Conservation (phyloP, 2,113 vertebrate genomes). For the Hippocampus mohnikei region DNA sequence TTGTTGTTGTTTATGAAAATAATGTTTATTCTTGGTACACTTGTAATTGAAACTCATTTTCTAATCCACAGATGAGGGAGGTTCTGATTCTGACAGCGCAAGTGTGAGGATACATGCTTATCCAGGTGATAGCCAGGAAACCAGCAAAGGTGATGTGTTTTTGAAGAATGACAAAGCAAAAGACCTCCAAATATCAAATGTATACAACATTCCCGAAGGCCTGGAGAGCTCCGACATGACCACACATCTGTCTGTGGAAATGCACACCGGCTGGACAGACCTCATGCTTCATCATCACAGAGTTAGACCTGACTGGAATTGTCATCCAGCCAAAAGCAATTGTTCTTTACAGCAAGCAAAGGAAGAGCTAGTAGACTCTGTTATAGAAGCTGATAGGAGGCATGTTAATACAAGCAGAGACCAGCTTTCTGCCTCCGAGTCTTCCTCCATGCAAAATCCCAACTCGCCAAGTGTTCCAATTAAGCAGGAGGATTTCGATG, state of each 20-base stretch:
- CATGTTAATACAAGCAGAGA: slow-evolving; percentile 22
- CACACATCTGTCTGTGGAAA: slow-evolving; percentile 18
- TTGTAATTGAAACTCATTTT: background rate
- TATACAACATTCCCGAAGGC: slow-evolving; percentile 31
- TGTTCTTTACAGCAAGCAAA: slow-evolving; percentile 12
- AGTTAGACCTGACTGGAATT: slow-evolving; percentile 17
- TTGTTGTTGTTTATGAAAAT: background rate
- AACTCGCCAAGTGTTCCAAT: slow-evolving; percentile 36
- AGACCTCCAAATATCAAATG: slow-evolving; percentile 28
- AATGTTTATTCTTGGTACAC: background rate
- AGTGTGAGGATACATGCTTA: slow-evolving; percentile 20
- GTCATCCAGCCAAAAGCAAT: slow-evolving; percentile 22
- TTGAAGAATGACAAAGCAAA: slow-evolving; percentile 19
- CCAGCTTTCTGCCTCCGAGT: slow-evolving; percentile 6
- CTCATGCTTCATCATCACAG: slow-evolving; percentile 26
- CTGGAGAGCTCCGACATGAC: slow-evolving; percentile 19
- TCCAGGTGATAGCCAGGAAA: slow-evolving; percentile 26
- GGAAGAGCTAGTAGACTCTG: slow-evolving; percentile 3
- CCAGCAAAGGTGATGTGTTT: slow-evolving; percentile 47
- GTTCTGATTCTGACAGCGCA: slow-evolving; percentile 3
- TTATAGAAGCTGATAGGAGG: slow-evolving; percentile 16
- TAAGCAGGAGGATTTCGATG: slow-evolving; percentile 64
- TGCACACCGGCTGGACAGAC: slow-evolving; percentile 25
- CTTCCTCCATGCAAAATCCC: slow-evolving; percentile 11
- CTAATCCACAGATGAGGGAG: background rate